Evolutionary conservation across 1,140 invertebrate genomes (phyloP).

Genomic region (Hylaeus volcanicus): DNA sequence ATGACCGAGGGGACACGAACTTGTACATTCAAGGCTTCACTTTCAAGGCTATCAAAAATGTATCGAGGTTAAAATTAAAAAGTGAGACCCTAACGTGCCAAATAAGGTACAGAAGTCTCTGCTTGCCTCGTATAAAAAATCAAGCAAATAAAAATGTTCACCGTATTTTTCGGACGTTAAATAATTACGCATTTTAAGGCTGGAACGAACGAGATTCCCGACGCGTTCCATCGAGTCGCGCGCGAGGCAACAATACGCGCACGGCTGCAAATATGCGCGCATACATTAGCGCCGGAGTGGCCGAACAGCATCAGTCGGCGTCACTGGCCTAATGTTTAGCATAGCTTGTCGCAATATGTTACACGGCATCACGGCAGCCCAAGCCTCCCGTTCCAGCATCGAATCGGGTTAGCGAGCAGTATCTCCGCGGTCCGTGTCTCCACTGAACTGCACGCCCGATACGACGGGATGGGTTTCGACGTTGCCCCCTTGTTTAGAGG

Average conservation of each 20-base stretch:
- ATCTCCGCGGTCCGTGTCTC: slow-evolving; percentile 50
- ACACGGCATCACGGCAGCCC: slow-evolving; percentile 48
- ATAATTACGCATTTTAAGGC: too few relatives aligned
- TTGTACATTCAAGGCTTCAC: too few relatives aligned
- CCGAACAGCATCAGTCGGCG: slow-evolving; percentile 69
- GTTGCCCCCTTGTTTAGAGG: slow-evolving; percentile 38
- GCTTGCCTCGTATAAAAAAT: too few relatives aligned
- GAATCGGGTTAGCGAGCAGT: slow-evolving; percentile 47
- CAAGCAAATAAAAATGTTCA: too few relatives aligned
- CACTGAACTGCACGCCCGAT: slow-evolving; percentile 15
- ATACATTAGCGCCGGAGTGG: slow-evolving; percentile 44
- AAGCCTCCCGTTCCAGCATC: slow-evolving; percentile 37
- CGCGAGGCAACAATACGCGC: background rate
- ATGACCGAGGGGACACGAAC: too few relatives aligned
- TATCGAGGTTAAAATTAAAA: too few relatives aligned
- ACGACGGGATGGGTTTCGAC: slow-evolving; percentile 10
- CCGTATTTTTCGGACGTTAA: too few relatives aligned
- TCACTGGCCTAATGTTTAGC: slow-evolving; percentile 71
- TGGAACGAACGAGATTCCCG: too few relatives aligned
- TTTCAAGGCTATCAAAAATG: too few relatives aligned
- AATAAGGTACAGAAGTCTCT: too few relatives aligned
- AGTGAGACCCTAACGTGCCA: too few relatives aligned
- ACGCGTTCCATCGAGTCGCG: background rate
- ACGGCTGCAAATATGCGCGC: slow-evolving; percentile 12
- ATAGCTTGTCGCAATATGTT: slow-evolving; percentile 75